A percentile compares a stretch with the other conserved stretches of the same genome.
phyloP scores from a whole-genome alignment of 2,113 vertebrate species.

The Chamaea fasciata region DNA sequence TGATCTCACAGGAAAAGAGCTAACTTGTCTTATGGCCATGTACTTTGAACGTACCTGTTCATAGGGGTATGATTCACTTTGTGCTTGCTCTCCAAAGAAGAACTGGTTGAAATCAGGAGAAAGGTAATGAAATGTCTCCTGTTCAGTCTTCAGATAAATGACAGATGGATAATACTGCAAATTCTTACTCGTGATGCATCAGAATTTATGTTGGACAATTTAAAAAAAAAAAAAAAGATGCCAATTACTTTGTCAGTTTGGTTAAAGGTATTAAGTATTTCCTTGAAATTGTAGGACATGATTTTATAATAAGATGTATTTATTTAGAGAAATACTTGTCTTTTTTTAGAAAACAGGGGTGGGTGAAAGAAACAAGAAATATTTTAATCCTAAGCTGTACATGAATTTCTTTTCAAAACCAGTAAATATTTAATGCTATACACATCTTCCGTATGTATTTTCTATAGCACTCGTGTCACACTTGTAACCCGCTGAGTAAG shows the following conservation, averaged over 20 bases:
- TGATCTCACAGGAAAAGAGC: neutral
- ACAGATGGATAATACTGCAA: constrained; percentile 39
- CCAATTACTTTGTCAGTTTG: neutral
- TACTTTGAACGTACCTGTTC: constrained; percentile 30
- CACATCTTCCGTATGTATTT: neutral
- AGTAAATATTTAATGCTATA: neutral
- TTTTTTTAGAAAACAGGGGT: neutral
- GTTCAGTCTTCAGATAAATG: constrained; percentile 14
- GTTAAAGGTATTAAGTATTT: neutral
- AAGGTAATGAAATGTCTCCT: neutral
- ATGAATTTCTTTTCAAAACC: neutral
- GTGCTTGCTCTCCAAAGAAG: constrained; percentile 49
- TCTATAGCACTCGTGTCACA: neutral
- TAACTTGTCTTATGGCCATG: neutral
- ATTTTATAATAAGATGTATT: neutral
- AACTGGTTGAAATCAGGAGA: constrained; percentile 55
- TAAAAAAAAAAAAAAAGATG: neutral
- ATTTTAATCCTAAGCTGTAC: neutral
- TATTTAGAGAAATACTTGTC: neutral
- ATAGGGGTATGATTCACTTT: neutral
- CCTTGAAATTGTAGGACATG: neutral
- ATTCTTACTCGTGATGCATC: neutral
- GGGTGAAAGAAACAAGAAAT: neutral
- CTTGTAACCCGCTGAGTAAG: neutral
- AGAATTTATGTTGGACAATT: neutral